These are phyloP conservation scores for Nothoprocta perdicaria DNA, from an alignment of 2,113 vertebrate species.

Conservation along the genomic window DNA sequence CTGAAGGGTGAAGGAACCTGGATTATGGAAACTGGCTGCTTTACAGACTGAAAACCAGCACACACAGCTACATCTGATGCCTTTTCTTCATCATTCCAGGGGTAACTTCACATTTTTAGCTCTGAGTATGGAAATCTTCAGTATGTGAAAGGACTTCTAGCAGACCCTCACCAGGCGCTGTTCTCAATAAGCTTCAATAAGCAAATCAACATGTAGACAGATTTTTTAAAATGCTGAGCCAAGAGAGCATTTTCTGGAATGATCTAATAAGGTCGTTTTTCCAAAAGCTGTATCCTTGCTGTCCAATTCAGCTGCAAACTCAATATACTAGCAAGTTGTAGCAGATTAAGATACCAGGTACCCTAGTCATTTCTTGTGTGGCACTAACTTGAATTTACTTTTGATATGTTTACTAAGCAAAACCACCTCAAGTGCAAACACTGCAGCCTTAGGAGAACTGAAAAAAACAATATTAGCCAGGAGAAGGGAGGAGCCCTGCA, in stretches of 20 bases:
- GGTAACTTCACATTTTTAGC: neutral
- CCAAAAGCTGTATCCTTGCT: neutral
- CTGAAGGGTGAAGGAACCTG: neutral
- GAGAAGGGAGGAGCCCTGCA: neutral
- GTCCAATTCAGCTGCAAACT: neutral
- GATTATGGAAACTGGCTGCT: neutral
- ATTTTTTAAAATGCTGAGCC: neutral
- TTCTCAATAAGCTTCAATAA: neutral
- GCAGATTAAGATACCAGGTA: neutral
- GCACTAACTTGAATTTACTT: neutral
- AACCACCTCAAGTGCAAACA: neutral
- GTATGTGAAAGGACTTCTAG: neutral
- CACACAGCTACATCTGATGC: neutral
- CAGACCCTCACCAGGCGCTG: neutral
- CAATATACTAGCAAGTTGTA: neutral
- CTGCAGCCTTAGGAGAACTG: neutral
- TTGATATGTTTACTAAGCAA: neutral
- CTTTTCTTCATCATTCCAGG: neutral
- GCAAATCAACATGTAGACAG: neutral
- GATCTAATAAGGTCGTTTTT: neutral
- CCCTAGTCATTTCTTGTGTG: neutral
- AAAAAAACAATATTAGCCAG: neutral
- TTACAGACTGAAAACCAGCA: neutral
- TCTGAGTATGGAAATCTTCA: neutral
- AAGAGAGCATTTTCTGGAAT: neutral